Evolutionary conservation across 2,797 vertebrate species (phyloP), one percentile per base, ranked within the genome.

Genomic region (Takifugu rubripes): DNA sequence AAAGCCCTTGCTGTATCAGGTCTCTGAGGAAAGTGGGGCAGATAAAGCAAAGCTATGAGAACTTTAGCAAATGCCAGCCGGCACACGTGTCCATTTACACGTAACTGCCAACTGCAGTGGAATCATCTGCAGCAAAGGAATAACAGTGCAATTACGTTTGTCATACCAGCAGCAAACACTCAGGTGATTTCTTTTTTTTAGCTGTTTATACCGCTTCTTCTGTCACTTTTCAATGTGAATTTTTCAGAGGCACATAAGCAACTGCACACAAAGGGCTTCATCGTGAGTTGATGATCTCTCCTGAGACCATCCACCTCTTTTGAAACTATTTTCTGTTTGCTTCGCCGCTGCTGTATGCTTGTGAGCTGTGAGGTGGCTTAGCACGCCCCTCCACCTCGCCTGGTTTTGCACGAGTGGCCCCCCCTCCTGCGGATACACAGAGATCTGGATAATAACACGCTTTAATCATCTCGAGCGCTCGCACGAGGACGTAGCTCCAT

Each of bases 391-490:
- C 54, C 49, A 69, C 51, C 43, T 51, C 56, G 60, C 64, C 68
- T 71, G 76, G 73, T 80, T 77, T 76, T 77, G 65, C 77, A 70
- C 74, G 59, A 78, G 59, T 50, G 14, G 14, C 14, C 46, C 56
- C 46, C 56, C 46, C 15, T 65, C 53, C 25, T 44, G 31, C 53
- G 81, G 61, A 73, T 66, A 65, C 74, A 69, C 66, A 72, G 59
- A 78, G 70, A 77, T 86, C 68, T 66, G 50, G 83, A 80, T 79
- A 74, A 83, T 83, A 84, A 74, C 72, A 66, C 61, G 79, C 72
- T 77, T 83, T 89, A 87, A 89, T 90, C 88, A 87, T 85, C 81
- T 81, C 68, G 75, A 72, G 75, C 72, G 88, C 86, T 92, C 87
- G 79, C 83, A 83, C 25, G 72, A 86, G 81, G 74, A 66, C 79